phyloP scores from a whole-genome alignment of 1,140 invertebrate genomes.

The Holotrichia oblita region DNA sequence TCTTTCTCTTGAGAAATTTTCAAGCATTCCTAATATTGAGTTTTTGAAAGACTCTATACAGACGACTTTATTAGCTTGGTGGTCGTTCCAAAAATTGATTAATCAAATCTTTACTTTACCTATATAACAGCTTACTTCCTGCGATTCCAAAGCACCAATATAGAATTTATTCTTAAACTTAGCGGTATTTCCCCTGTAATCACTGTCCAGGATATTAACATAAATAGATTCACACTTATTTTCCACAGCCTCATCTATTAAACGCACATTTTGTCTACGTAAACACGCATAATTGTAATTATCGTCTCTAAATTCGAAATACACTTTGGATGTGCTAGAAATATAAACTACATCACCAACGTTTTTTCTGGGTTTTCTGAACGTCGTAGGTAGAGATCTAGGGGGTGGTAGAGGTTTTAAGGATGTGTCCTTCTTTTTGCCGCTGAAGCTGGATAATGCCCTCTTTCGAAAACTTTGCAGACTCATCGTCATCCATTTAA shows the following conservation, averaged over 20 bases:
- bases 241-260: constrained; percentile 10
- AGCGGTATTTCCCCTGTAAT: constrained; percentile 1
- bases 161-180: constrained; percentile 38
- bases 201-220: constrained; percentile 9
- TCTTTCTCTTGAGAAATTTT: too few relatives aligned
- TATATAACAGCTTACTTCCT: constrained; percentile 42
- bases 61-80: too few relatives aligned
- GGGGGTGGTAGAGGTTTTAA: constrained; percentile 51
- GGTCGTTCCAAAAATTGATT: too few relatives aligned
- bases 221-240: constrained; percentile 12
- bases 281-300: constrained; percentile 41
- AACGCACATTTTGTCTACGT: constrained; percentile 27
- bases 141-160: constrained; percentile 32
- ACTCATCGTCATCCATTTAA: constrained; percentile 33
- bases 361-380: constrained; percentile 51
- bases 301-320: constrained; percentile 47
- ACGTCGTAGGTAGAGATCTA: constrained; percentile 52
- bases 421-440: background rate
- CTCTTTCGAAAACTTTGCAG: constrained; percentile 26
- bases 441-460: constrained; percentile 15
- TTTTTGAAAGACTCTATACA: too few relatives aligned
- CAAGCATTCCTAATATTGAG: too few relatives aligned
- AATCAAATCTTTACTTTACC: constrained; percentile 29
- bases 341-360: constrained; percentile 57
- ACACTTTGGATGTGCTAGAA: constrained; percentile 54